A percentile compares a stretch with the other conserved stretches of the same genome.
Conservation (phyloP, 2,888 invertebrate genomes). For the Gymnocheta viridis region DNA sequence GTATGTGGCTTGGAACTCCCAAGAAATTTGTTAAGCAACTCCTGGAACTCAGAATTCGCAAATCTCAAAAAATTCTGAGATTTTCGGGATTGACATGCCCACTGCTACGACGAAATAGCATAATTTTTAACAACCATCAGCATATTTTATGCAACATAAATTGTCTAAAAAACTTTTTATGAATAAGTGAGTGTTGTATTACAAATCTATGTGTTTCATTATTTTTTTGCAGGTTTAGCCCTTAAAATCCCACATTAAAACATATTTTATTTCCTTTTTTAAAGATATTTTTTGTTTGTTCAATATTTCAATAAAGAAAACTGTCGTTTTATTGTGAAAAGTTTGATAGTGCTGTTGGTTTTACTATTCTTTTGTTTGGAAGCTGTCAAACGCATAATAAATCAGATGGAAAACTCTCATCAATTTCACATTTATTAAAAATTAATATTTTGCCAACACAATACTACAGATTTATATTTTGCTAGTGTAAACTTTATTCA, state of each 20-base stretch:
- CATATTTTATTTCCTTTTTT: background rate
- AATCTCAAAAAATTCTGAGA: too few relatives aligned
- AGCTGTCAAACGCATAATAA: conserved; percentile 60
- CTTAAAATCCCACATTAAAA: background rate
- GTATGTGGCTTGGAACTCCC: too few relatives aligned
- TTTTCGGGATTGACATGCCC: too few relatives aligned
- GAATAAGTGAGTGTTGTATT: too few relatives aligned
- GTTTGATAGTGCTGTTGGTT: background rate
- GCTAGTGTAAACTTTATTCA: background rate
- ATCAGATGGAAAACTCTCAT: conserved; percentile 72
- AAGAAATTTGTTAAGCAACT: too few relatives aligned
- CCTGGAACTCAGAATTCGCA: too few relatives aligned
- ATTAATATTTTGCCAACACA: conserved; percentile 74
- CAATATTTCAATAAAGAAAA: background rate
- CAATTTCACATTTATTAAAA: conserved; percentile 79
- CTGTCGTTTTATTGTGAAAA: conserved; percentile 3
- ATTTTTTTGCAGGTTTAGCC: too few relatives aligned
- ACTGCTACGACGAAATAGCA: too few relatives aligned
- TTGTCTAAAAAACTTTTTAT: too few relatives aligned
- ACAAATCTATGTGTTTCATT: too few relatives aligned
- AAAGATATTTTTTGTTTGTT: background rate
- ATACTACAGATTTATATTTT: conserved; percentile 19
- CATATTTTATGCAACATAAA: too few relatives aligned
- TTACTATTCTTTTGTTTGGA: background rate
- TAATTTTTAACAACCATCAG: too few relatives aligned